Base-by-base conservation (phyloP, 1,140 invertebrate species). In the Leptestheria dahalacensis region DNA sequence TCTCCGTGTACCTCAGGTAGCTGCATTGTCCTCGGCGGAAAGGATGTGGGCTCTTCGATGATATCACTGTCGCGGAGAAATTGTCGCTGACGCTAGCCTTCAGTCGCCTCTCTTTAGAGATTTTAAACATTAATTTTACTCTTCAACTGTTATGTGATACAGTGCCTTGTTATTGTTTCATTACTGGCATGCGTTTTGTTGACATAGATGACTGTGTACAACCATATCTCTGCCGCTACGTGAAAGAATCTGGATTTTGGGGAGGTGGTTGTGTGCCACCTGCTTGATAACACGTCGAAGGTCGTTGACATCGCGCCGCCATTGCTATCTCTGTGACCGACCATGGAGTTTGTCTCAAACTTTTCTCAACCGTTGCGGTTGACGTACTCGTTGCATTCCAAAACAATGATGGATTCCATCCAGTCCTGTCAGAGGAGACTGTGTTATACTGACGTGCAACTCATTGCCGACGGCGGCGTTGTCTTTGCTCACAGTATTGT, bases 401-500 rank as follows among this genome's bases (percentile, higher is more conserved):
- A 60, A 60, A 52, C 58, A 33, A 52, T 60, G 51, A 52, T 60
- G 58, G 28, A 52, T 15, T 50, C 58, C 24, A 60, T 60, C 33
- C 50, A 60, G 15, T 50, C 48, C n/a, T 60, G 58, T 52, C 58
- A 60, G 33, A 50, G 58, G 20, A 50, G 58, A 12, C 26, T 60
- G n/a, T 60, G 48, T 28, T 60, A 52, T 29, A 60, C 58, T 6
- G 58, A 60, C 26, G 58, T 60, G 23, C 58, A 60, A 28, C 51
- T 60, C 20, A 52, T 60, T 25, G 49, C 48, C 48, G 51, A 60
- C 29, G 58, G 51, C 18, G 58, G 58, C 18, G 51, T 52, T 20
- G 49, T 60, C 12, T 60, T 60, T 50, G 58, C 58, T 20, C 58
- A 60, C 23, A 50, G 58, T 26, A 60, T 60, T 33, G 51, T 60